phyloP scores from a whole-genome alignment of 2,113 vertebrate genomes.

The Labeo rohita region DNA sequence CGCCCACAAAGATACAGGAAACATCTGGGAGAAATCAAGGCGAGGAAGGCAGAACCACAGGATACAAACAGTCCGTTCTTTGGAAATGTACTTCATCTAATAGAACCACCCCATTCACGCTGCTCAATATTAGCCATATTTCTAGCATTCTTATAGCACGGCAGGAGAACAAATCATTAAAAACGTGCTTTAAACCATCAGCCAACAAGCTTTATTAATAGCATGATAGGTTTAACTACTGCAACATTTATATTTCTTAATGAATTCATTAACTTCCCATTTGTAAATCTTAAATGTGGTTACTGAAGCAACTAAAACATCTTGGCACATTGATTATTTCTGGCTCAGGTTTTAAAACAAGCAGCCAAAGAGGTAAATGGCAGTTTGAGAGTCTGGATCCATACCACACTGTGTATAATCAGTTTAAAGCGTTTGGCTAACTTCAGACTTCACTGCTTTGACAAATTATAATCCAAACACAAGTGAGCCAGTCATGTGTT shows the following conservation, averaged over 20 bases:
- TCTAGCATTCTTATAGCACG: not conserved
- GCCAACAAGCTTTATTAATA: not conserved
- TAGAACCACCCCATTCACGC: not conserved
- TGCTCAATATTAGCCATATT: constrained; percentile 16
- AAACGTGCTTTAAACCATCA: not conserved
- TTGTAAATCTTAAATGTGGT: not conserved
- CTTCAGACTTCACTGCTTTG: not conserved
- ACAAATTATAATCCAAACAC: constrained; percentile 28
- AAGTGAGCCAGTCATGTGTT: not conserved
- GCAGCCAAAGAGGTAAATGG: not conserved
- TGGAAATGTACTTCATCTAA: constrained; percentile 57
- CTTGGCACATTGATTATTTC: not conserved
- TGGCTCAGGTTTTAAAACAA: not conserved
- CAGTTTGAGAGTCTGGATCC: constrained; percentile 15
- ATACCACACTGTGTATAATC: not conserved
- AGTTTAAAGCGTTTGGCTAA: not conserved
- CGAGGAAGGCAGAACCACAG: constrained; percentile 71
- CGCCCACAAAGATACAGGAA: constrained; percentile 75
- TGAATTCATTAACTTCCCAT: not conserved
- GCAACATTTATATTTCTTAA: not conserved
- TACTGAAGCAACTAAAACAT: not conserved
- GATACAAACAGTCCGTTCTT: constrained; percentile 69
- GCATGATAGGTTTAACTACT: not conserved
- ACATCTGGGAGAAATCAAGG: constrained; percentile 80
- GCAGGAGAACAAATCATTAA: not conserved